Percentiles rank a stretch among this genome's conserved stretches.
Evolutionary conservation across 2,888 invertebrate genomes (phyloP).

Genomic region (Andrena camellia): DNA sequence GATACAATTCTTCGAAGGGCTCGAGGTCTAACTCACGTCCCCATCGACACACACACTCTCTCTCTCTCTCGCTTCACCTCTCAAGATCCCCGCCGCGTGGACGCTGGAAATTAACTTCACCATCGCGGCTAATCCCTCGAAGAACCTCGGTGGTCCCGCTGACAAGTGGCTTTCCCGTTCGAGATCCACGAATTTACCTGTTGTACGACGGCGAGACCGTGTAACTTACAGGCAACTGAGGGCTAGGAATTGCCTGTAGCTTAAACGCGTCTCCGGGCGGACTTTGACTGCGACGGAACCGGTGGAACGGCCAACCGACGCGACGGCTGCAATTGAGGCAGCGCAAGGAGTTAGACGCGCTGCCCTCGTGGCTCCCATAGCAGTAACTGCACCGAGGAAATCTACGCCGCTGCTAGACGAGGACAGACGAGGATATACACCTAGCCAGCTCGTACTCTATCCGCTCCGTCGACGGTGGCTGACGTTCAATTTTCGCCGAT

Average conservation of each 20-base stretch:
- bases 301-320: slow-evolving; percentile 35
- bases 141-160: background rate
- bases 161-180: slow-evolving; percentile 9
- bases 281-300: slow-evolving; percentile 46
- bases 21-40: background rate
- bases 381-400: slow-evolving; percentile 58
- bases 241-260: slow-evolving; percentile 26
- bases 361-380: slow-evolving; percentile 41
- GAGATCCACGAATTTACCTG: slow-evolving; percentile 9
- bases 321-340: slow-evolving; percentile 28
- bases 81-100: background rate
- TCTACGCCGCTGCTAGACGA: slow-evolving; percentile 37
- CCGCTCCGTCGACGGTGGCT: slow-evolving; percentile 47
- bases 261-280: slow-evolving; percentile 42
- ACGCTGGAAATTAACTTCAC: slow-evolving; percentile 20
- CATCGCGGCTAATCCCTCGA: slow-evolving; percentile 11
- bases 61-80: background rate
- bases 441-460: slow-evolving; percentile 2
- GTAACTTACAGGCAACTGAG: background rate
- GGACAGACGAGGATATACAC: slow-evolving; percentile 8
- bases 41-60: slow-evolving; percentile 4
- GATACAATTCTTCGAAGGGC: background rate
- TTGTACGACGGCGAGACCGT: background rate
- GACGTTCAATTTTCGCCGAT: slow-evolving; percentile 59
- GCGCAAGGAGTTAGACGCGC: slow-evolving; percentile 48